These are phyloP conservation scores for Zalophus californianus DNA, from an alignment of 2,797 vertebrate genomes.

Conservation along the genomic window DNA sequence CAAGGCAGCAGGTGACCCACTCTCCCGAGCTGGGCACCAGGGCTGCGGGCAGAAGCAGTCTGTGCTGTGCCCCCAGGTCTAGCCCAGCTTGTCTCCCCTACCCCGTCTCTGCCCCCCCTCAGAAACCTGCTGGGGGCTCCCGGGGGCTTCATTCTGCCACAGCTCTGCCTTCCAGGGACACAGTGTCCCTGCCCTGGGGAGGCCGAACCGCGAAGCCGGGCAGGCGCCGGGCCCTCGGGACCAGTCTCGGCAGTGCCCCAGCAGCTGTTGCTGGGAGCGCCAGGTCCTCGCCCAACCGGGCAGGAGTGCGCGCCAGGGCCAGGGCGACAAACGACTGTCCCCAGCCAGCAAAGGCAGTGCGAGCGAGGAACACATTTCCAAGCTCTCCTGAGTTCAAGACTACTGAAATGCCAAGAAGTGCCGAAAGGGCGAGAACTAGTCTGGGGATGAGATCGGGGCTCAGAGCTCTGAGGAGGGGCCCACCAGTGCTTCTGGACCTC, in stretches of 20 bases:
- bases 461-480: not conserved
- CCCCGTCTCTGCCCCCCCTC: not conserved
- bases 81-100: not conserved
- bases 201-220: not conserved
- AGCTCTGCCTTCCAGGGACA: not conserved
- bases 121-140: not conserved
- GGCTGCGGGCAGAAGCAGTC: not conserved
- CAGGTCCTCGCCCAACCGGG: not conserved
- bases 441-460: not conserved
- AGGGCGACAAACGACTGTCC: not conserved
- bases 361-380: not conserved
- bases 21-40: not conserved
- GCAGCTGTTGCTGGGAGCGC: not conserved
- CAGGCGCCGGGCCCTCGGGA: not conserved
- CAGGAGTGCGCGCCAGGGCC: not conserved
- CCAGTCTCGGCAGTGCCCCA: not conserved
- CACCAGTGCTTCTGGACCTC: not conserved
- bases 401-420: not conserved
- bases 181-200: not conserved
- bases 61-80: not conserved
- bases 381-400: not conserved
- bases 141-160: not conserved
- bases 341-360: not conserved
- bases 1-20: not conserved
- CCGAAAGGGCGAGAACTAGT: not conserved